Percentiles rank a stretch among this genome's conserved stretches.
These are phyloP conservation scores for Heliocidaris tuberculata DNA, from an alignment of 35 echinoderm and acorn worm genomes.

Conservation along the genomic window DNA sequence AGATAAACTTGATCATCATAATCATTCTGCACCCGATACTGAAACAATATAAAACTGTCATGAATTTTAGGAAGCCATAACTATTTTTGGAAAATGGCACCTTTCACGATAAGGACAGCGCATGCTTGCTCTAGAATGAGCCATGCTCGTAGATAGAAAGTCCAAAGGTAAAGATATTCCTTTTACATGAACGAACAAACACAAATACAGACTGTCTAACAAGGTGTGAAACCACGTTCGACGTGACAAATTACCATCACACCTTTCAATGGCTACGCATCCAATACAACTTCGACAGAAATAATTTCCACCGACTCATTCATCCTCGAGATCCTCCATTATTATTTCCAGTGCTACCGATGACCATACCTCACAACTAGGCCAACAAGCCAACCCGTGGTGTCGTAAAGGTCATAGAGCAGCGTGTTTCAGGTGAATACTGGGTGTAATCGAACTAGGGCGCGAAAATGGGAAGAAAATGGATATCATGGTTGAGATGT, in stretches of 20 bases:
- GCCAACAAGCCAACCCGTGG: background rate
- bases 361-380: background rate
- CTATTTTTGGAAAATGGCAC: background rate
- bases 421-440: background rate
- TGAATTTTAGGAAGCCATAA: background rate
- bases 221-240: conserved; percentile 15
- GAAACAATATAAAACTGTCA: too few relatives aligned
- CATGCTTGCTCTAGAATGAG: background rate
- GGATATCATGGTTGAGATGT: background rate
- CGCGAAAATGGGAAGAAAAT: background rate
- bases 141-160: background rate
- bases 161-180: background rate
- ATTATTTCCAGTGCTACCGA: background rate
- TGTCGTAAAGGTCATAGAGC: background rate
- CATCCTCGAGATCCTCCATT: background rate
- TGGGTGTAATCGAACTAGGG: background rate
- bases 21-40: too few relatives aligned
- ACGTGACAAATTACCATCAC: background rate
- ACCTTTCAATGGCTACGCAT: background rate
- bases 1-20: background rate
- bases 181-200: background rate
- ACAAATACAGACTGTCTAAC: conserved; percentile 2
- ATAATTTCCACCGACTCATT: conserved; percentile 6
- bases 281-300: background rate
- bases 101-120: background rate